Conservation (phyloP, 2,797 vertebrate genomes). For the Platalea minor region DNA sequence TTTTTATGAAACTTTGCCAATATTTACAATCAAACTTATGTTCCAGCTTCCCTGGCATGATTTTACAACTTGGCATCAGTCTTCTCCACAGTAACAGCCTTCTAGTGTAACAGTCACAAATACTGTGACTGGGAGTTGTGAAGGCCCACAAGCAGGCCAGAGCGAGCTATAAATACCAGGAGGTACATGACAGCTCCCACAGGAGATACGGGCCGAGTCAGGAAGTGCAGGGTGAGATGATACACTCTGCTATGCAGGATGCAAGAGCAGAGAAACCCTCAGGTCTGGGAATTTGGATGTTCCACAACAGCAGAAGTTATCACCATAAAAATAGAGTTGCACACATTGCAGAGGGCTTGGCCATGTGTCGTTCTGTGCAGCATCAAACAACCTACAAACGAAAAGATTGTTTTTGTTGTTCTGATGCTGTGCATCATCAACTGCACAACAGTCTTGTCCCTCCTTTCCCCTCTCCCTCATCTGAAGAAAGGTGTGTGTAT, state of each 20-base stretch:
- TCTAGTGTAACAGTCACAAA: not conserved
- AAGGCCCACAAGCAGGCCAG: not conserved
- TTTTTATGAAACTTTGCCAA: conserved; percentile 44
- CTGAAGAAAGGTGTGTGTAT: not conserved
- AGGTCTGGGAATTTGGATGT: not conserved
- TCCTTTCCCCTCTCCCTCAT: not conserved
- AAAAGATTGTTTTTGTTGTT: not conserved
- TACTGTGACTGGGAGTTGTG: conserved; percentile 16
- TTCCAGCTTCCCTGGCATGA: not conserved
- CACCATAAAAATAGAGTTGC: not conserved
- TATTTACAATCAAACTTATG: conserved; percentile 58
- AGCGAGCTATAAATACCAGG: not conserved
- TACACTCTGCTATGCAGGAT: not conserved
- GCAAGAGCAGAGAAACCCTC: not conserved
- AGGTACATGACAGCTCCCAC: not conserved
- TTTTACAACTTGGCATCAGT: conserved; percentile 49
- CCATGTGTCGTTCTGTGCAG: not conserved
- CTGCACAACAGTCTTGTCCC: not conserved
- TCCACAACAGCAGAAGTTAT: not conserved
- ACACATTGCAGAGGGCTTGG: not conserved
- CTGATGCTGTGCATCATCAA: no score
- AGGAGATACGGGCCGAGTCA: not conserved
- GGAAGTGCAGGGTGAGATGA: not conserved
- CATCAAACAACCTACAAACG: not conserved
- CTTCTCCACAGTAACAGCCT: not conserved